phyloP scores from a whole-genome alignment of 2,797 vertebrate species.

The Naso thynnoides region DNA sequence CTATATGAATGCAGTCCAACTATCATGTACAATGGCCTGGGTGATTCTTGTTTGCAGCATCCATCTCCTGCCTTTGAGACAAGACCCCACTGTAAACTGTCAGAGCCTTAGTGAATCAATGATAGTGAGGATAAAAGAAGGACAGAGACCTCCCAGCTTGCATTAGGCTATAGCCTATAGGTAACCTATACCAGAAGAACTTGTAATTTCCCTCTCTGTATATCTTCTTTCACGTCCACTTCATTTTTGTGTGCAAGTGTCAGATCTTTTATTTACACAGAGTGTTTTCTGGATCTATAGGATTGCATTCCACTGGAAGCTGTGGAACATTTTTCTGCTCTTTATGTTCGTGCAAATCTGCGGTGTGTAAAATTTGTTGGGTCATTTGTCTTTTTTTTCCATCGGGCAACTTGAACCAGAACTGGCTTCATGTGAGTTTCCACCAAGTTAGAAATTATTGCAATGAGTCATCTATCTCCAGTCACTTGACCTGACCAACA shows the following conservation, averaged over 20 bases:
- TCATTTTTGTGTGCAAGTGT: not conserved
- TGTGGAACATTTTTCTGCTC: conserved; percentile 24
- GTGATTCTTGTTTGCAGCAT: not conserved
- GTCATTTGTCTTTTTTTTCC: conserved; percentile 6
- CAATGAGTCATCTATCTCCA: conserved; percentile 46
- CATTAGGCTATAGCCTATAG: too few relatives aligned
- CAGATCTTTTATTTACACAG: conserved; percentile 17
- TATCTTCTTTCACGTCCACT: not conserved
- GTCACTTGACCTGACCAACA: conserved; percentile 28
- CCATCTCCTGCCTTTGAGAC: not conserved
- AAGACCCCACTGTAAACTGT: not conserved
- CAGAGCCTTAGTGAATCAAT: not conserved
- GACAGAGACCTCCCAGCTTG: not conserved
- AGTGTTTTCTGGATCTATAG: conserved; percentile 9
- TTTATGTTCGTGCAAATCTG: conserved; percentile 6
- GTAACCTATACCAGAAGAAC: not conserved
- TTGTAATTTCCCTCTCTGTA: not conserved
- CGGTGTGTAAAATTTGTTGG: conserved; percentile 8
- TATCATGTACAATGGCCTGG: not conserved
- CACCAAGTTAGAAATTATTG: conserved; percentile 6
- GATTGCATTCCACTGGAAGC: conserved; percentile 12
- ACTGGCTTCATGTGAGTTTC: conserved; percentile 39
- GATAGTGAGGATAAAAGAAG: not conserved
- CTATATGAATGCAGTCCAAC: too few relatives aligned
- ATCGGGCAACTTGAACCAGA: conserved; percentile 21